These are phyloP conservation scores for Drosophila tropicalis DNA, from an alignment of 1,140 invertebrate species.

Conservation along the genomic window DNA sequence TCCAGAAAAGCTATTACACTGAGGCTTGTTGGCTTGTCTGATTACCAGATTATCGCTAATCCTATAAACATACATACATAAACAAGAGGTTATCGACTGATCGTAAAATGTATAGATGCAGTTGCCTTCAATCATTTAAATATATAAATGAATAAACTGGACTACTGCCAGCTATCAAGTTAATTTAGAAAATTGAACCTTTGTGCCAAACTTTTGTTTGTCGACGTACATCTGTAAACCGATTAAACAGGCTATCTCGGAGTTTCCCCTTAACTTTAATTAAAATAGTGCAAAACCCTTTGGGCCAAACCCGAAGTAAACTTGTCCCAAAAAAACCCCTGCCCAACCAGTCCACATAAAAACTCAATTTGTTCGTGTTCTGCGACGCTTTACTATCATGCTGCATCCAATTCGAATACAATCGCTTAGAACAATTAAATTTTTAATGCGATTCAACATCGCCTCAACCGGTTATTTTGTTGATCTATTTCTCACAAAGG, in stretches of 20 bases:
- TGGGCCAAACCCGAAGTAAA: not conserved
- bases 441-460: slow-evolving; percentile 46
- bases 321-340: not conserved
- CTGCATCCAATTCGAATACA: slow-evolving; percentile 55
- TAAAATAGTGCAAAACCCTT: too few species aligned
- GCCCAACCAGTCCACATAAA: slow-evolving; percentile 1
- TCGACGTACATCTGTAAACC: too few species aligned
- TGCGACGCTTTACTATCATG: slow-evolving; percentile 50
- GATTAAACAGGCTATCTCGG: too few species aligned
- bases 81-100: not conserved
- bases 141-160: not conserved
- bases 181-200: not conserved
- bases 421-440: slow-evolving; percentile 30
- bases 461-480: slow-evolving; percentile 51
- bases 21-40: not conserved
- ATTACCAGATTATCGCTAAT: not conserved
- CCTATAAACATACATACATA: too few species aligned
- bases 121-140: not conserved
- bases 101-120: not conserved
- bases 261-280: too few species aligned
- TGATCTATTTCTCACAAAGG: slow-evolving; percentile 22
- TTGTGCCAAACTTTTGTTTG: too few species aligned
- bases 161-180: not conserved
- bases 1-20: not conserved
- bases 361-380: not conserved